Conservation (phyloP, 2,888 invertebrate genomes). For the Aplocera efformata region DNA sequence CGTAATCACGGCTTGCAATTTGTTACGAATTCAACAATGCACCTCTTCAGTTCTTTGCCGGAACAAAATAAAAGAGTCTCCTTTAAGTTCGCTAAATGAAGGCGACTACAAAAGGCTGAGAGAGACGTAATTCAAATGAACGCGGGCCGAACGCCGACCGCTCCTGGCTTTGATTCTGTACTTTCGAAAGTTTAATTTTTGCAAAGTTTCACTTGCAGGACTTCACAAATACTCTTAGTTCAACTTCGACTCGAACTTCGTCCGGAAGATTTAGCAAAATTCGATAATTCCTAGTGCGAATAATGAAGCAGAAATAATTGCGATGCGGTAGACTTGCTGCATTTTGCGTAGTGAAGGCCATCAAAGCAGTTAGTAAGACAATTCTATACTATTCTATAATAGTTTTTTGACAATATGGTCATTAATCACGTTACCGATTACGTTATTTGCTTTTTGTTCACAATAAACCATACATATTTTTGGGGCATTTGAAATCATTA, state of each 20-base stretch:
- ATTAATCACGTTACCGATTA: no score
- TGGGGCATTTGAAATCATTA: no score
- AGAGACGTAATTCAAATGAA: slow-evolving; percentile 74
- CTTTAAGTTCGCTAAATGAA: slow-evolving; percentile 77
- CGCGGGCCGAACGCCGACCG: slow-evolving; percentile 53
- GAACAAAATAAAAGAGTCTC: slow-evolving; percentile 67
- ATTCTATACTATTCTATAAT: no score
- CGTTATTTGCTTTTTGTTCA: no score
- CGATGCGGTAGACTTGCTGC: slow-evolving; percentile 8
- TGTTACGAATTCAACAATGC: slow-evolving; percentile 79
- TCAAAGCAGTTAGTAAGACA: no score
- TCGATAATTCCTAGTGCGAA: slow-evolving; percentile 28
- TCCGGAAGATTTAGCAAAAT: slow-evolving; percentile 37
- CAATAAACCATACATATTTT: no score
- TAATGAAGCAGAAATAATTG: slow-evolving; percentile 27
- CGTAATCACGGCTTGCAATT: slow-evolving; percentile 75
- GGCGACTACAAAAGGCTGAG: slow-evolving; percentile 76
- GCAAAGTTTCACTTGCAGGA: slow-evolving; percentile 63
- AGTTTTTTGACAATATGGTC: no score
- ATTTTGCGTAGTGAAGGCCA: not conserved
- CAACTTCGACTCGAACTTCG: slow-evolving; percentile 48
- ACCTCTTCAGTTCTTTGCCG: slow-evolving; percentile 70
- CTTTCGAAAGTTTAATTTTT: slow-evolving; percentile 73
- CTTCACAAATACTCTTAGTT: slow-evolving; percentile 54
- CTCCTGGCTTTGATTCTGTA: slow-evolving; percentile 68